phyloP scores from a whole-genome alignment of 2,888 invertebrate genomes.

The Sesia bembeciformis region DNA sequence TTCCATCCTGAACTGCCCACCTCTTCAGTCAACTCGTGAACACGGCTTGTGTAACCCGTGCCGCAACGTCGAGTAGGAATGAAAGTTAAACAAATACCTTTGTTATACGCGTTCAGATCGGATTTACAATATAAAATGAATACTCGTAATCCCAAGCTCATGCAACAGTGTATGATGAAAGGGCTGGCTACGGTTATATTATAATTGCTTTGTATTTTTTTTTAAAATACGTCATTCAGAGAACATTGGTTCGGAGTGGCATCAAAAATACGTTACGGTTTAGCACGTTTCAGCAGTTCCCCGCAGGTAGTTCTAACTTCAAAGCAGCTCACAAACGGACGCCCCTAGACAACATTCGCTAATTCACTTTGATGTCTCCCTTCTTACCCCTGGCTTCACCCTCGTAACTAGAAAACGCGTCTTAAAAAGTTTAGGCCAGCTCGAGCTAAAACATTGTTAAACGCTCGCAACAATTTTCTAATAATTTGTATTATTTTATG shows the following conservation, averaged over 20 bases:
- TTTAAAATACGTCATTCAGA: constrained; percentile 4
- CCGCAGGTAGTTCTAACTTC: constrained; percentile 61
- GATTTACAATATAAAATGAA: too few relatives aligned
- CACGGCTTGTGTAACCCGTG: too few relatives aligned
- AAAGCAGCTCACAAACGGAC: constrained; percentile 70
- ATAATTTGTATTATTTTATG: constrained; percentile 15
- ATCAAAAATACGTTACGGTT: constrained; percentile 51
- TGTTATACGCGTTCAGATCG: too few relatives aligned
- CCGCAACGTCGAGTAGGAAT: too few relatives aligned
- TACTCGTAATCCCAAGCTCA: too few relatives aligned
- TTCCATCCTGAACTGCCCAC: too few relatives aligned
- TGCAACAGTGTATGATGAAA: too few relatives aligned
- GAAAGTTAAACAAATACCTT: too few relatives aligned
- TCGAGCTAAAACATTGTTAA: constrained; percentile 55
- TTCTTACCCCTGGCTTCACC: constrained; percentile 22
- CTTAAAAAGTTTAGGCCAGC: constrained; percentile 60
- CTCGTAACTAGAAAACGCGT: constrained; percentile 60
- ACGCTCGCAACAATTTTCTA: constrained; percentile 50
- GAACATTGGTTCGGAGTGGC: constrained; percentile 21
- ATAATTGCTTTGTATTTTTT: too few relatives aligned
- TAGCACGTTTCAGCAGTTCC: constrained; percentile 47
- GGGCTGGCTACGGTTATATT: too few relatives aligned
- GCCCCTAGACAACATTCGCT: constrained; percentile 72
- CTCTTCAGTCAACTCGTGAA: too few relatives aligned
- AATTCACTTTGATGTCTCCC: constrained; percentile 72